A percentile compares a stretch with the other conserved stretches of the same genome.
Evolutionary conservation across 2,113 vertebrate genomes (phyloP).

Genomic region (Beaufortia kweichowensis): DNA sequence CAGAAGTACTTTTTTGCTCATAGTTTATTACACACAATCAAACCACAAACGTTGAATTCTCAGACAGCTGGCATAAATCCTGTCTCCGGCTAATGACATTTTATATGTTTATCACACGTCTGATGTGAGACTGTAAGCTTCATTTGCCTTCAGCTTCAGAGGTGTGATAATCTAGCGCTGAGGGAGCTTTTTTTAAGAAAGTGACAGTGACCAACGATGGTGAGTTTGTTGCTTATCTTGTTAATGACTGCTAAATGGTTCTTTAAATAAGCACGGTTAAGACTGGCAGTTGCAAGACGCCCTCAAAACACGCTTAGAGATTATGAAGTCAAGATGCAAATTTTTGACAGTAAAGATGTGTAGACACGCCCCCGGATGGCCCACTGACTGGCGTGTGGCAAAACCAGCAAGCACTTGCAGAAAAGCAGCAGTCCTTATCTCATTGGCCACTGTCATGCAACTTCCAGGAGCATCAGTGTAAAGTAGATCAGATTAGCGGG

Average conservation of each 20-base stretch:
- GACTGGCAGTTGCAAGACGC: not conserved
- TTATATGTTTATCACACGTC: conserved; percentile 65
- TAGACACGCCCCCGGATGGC: too few species aligned
- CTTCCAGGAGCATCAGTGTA: too few species aligned
- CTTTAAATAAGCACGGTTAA: not conserved
- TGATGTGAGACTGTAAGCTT: conserved; percentile 60
- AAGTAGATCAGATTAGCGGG: too few species aligned
- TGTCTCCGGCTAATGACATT: conserved; percentile 44
- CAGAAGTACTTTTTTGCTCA: not conserved
- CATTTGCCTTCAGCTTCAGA: conserved; percentile 63
- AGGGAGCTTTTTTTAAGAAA: not conserved
- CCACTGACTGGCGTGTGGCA: too few species aligned
- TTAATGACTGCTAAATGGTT: conserved; percentile 60
- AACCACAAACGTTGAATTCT: conserved; percentile 8
- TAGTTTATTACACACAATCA: conserved; percentile 13
- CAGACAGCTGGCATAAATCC: conserved; percentile 9
- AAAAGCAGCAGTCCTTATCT: too few species aligned
- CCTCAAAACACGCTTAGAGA: not conserved
- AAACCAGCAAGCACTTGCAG: too few species aligned
- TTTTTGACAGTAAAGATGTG: not conserved
- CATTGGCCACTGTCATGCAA: too few species aligned
- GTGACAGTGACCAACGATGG: not conserved
- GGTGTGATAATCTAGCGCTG: conserved; percentile 61
- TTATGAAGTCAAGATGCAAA: not conserved
- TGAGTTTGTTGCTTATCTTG: not conserved